phyloP scores from a whole-genome alignment of 2,797 vertebrate genomes.

The Sebastes trivittatus region DNA sequence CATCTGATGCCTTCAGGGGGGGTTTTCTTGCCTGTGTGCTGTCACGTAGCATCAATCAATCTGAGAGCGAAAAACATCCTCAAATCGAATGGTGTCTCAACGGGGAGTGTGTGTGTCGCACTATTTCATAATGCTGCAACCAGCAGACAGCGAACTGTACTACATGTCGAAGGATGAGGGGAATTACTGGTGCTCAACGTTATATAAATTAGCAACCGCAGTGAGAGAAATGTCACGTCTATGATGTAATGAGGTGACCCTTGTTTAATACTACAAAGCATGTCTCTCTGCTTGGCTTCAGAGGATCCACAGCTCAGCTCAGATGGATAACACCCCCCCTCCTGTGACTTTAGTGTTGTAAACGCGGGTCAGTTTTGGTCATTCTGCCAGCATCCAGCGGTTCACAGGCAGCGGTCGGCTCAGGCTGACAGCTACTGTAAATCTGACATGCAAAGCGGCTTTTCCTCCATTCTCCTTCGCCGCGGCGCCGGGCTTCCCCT shows the following conservation, averaged over 20 bases:
- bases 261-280: constrained; percentile 2
- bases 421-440: constrained; percentile 46
- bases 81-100: constrained; percentile 16
- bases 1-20: constrained; percentile 17
- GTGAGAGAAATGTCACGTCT: constrained; percentile 1
- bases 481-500: constrained; percentile 48
- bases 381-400: constrained; percentile 9
- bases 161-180: neutral
- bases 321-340: neutral
- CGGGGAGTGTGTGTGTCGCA: neutral
- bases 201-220: constrained; percentile 10
- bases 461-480: constrained; percentile 16
- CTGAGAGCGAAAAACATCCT: constrained; percentile 6
- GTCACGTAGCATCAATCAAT: constrained; percentile 44
- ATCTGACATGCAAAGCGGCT: constrained; percentile 43
- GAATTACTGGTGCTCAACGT: neutral
- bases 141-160: constrained; percentile 4
- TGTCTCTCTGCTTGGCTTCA: constrained; percentile 7
- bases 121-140: constrained; percentile 22
- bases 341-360: neutral
- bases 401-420: constrained; percentile 20
- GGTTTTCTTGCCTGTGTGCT: constrained; percentile 11
- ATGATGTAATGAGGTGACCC: constrained; percentile 14
- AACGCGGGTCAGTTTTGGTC: constrained; percentile 34
- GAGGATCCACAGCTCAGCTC: constrained; percentile 9